Base-by-base conservation (phyloP, 2,113 vertebrate genomes). In the Ctenodactylus gundi region DNA sequence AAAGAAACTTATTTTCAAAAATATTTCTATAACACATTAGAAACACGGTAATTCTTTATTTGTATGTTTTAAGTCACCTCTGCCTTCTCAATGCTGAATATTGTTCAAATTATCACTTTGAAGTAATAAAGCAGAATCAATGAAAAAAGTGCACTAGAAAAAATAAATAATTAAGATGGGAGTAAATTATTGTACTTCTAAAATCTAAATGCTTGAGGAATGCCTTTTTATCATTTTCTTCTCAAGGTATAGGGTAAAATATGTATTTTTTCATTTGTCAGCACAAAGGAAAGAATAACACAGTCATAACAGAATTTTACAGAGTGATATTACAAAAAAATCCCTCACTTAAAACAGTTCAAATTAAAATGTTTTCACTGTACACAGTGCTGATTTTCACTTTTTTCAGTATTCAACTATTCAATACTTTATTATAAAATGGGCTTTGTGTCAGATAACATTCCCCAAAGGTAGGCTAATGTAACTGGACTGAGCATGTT, bases 141-240 rank as follows among this genome's bases (percentile, higher is more conserved):
- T n/a, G n/a, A n/a, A n/a, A n/a, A n/a, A n/a, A n/a, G n/a, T n/a
- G n/a, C n/a, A n/a, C n/a, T n/a, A n/a, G n/a, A n/a, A n/a, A n/a
- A n/a, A n/a, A n/a, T n/a, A n/a, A n/a, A n/a, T n/a, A n/a, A 80
- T 95, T 95, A 84, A 57, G 64, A 97, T 96, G 14, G 9, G 80
- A 90, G 97, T 96, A 95, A 41, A 84, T 82, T 11, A 0, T 82
- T 41, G 70, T 41, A 1, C 39, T 67, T 95, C 51, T 91, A 90
- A 75, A 85, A 93, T 94, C 72, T 97, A 84, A 96, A 86, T 88
- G 44, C 13, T 51, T 70, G 1, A 13, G 7, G 25, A 91, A 62
- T 55, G 4, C 29, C 58, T 36, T 95, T 91, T 89, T 88, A 77
- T 93, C 82, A 93, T 41, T 64, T 94, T 80, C 39, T 93, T 95